phyloP scores from a whole-genome alignment of 2,888 invertebrate species.

The Amiota minor region DNA sequence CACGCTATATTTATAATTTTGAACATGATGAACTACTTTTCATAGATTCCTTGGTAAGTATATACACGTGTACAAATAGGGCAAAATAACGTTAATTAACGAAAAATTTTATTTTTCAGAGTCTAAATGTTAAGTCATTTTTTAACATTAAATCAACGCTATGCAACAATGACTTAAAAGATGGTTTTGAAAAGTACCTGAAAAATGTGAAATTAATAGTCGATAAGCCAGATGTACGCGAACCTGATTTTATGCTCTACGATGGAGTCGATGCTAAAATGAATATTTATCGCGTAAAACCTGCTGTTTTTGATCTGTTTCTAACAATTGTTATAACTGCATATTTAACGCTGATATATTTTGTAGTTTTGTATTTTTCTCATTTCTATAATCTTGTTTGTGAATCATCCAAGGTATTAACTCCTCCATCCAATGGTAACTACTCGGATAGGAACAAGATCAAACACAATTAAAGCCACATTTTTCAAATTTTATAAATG shows the following conservation, averaged over 20 bases:
- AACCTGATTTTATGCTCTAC: constrained; percentile 95
- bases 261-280: constrained; percentile 85
- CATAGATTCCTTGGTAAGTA: constrained; percentile 82
- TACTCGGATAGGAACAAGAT: constrained; percentile 15
- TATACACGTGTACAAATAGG: background rate
- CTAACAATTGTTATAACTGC: constrained; percentile 88
- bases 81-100: background rate
- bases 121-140: constrained; percentile 85
- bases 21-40: constrained; percentile 79
- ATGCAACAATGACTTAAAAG: constrained; percentile 81
- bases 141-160: constrained; percentile 81
- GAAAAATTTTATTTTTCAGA: constrained; percentile 74
- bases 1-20: constrained; percentile 85
- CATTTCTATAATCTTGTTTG: constrained; percentile 79
- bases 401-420: constrained; percentile 69
- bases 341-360: constrained; percentile 90
- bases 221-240: constrained; percentile 85
- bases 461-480: constrained; percentile 6
- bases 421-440: background rate
- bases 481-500: too few relatives aligned
- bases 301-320: constrained; percentile 97
- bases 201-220: constrained; percentile 82
- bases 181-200: constrained; percentile 83
- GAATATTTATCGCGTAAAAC: constrained; percentile 95
- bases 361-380: constrained; percentile 83